Conservation (phyloP, 2,797 vertebrate species). For the Amniataba percoides region DNA sequence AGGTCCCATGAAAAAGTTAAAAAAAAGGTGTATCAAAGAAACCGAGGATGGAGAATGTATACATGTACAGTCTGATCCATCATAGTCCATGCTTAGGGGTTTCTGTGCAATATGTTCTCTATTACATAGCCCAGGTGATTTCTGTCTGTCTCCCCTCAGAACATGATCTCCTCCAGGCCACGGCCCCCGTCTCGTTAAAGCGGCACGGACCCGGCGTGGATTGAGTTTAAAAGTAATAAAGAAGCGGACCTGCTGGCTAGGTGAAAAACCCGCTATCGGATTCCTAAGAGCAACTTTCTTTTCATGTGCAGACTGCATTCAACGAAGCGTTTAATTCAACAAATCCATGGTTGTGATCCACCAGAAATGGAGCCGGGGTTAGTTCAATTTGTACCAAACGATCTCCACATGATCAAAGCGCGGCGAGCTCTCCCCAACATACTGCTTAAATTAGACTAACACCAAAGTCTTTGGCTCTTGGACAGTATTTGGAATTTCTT, state of each 20-base stretch:
- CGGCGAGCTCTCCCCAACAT: slow-evolving; percentile 96
- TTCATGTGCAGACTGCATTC: slow-evolving; percentile 98
- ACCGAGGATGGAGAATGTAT: slow-evolving; percentile 69
- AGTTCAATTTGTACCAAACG: slow-evolving; percentile 99
- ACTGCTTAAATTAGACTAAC: slow-evolving; percentile 99
- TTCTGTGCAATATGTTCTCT: slow-evolving; percentile 92
- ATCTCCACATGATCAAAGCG: slow-evolving; percentile 99
- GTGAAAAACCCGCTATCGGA: slow-evolving; percentile 97
- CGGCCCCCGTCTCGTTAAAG: slow-evolving; percentile 91
- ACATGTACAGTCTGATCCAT: slow-evolving; percentile 84
- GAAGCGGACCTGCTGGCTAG: slow-evolving; percentile 94
- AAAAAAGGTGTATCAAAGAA: slow-evolving; percentile 75
- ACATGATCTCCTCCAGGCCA: slow-evolving; percentile 92
- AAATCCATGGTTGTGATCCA: slow-evolving; percentile 99
- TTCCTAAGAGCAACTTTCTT: slow-evolving; percentile 93
- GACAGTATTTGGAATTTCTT: slow-evolving; percentile 99
- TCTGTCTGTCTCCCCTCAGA: slow-evolving; percentile 87
- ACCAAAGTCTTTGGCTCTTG: slow-evolving; percentile 98
- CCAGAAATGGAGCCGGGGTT: slow-evolving; percentile 97
- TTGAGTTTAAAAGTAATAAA: slow-evolving; percentile 99
- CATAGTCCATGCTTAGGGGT: slow-evolving; percentile 85
- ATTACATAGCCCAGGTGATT: slow-evolving; percentile 96
- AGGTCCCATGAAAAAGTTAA: slow-evolving; percentile 63
- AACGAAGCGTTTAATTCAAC: slow-evolving; percentile 99
- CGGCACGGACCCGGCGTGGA: slow-evolving; percentile 88